Evolutionary conservation across 1,140 invertebrate genomes (phyloP).

Genomic region (Schlechtendalia chinensis): DNA sequence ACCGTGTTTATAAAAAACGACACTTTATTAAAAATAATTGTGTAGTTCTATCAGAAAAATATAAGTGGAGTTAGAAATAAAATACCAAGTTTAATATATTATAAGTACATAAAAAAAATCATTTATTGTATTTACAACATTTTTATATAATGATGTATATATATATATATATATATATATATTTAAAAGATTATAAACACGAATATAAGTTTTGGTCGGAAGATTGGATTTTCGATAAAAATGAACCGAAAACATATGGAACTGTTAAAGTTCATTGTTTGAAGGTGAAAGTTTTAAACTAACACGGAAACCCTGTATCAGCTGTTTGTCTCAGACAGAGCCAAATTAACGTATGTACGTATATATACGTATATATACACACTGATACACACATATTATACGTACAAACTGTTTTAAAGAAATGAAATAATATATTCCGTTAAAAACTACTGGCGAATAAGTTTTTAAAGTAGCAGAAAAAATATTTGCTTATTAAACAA

Average conservation of each 20-base stretch:
- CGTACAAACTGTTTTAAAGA: too few species aligned
- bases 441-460: background rate
- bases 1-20: too few species aligned
- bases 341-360: too few species aligned
- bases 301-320: background rate
- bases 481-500: background rate
- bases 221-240: conserved; percentile 10
- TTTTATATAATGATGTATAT: too few species aligned
- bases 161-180: background rate
- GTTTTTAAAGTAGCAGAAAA: background rate
- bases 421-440: conserved; percentile 3
- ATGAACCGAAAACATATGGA: background rate
- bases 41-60: too few species aligned
- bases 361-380: background rate
- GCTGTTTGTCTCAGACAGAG: too few species aligned
- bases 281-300: background rate
- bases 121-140: too few species aligned
- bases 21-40: too few species aligned
- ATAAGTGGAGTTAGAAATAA: too few species aligned
- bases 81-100: too few species aligned
- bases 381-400: too few species aligned
- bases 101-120: too few species aligned
- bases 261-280: conserved; percentile 11
- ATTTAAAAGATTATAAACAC: background rate
- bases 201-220: background rate